Evolutionary conservation across 92 coral and sea anemone genomes (phyloP).

Genomic region (Porites lobata): DNA sequence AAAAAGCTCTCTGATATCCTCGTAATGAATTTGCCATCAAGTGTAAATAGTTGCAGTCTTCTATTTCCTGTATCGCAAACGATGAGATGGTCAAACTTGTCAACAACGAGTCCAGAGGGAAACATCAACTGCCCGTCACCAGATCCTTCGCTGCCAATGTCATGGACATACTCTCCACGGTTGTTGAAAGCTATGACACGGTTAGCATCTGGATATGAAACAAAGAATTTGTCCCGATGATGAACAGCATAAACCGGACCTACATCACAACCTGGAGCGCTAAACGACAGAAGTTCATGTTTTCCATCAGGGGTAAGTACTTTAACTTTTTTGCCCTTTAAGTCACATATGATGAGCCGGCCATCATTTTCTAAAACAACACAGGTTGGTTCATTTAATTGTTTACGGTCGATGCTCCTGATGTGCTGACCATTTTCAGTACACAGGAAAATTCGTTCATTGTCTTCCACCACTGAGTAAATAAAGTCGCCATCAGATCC

Average conservation of each 20-base stretch:
- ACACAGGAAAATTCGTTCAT: no score
- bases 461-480: no score
- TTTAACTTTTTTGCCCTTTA: not conserved
- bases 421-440: no score
- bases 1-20: not conserved
- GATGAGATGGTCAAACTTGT: not conserved
- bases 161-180: conserved; percentile 41
- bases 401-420: not conserved
- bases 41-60: not conserved
- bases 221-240: not conserved
- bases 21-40: not conserved
- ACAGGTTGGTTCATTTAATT: not conserved
- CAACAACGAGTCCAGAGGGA: not conserved
- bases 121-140: conserved; percentile 28
- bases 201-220: not conserved
- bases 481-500: no score
- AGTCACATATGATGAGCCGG: not conserved
- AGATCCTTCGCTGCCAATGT: conserved; percentile 43
- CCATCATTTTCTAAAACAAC: conserved; percentile 17
- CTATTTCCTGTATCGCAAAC: not conserved
- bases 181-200: conserved; percentile 1
- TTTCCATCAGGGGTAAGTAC: conserved; percentile 32
- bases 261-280: conserved; percentile 15
- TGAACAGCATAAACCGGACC: not conserved
- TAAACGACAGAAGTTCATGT: not conserved